Percentiles rank a stretch among this genome's conserved stretches.
phyloP scores from a whole-genome alignment of 2,888 invertebrate genomes.

The Junonia oenone region DNA sequence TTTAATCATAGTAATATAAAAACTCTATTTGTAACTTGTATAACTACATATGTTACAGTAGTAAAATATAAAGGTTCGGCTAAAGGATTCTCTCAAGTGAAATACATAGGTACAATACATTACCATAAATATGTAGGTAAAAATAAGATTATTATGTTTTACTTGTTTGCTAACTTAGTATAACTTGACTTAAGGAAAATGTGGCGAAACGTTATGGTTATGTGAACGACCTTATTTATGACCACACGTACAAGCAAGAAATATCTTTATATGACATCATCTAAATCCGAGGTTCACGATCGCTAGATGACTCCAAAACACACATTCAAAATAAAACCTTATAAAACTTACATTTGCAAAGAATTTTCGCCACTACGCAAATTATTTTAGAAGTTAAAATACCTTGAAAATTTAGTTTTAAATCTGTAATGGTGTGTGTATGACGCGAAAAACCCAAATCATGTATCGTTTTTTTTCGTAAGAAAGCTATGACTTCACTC shows the following conservation, averaged over 20 bases:
- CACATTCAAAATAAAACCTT: neutral
- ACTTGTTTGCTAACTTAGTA: neutral
- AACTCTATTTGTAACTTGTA: too few relatives aligned
- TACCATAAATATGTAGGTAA: too few relatives aligned
- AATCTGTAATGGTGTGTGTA: too few relatives aligned
- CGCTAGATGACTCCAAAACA: slow-evolving; percentile 40
- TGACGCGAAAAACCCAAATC: neutral
- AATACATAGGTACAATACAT: too few relatives aligned
- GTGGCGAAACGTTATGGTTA: slow-evolving; percentile 13
- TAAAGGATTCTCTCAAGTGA: too few relatives aligned
- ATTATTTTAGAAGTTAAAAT: neutral
- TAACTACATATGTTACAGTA: too few relatives aligned
- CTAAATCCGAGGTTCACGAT: slow-evolving; percentile 30
- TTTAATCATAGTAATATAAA: too few relatives aligned
- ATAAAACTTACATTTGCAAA: neutral
- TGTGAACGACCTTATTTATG: slow-evolving; percentile 32
- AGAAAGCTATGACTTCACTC: neutral
- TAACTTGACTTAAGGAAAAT: neutral
- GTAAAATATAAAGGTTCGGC: too few relatives aligned
- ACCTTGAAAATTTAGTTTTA: neutral
- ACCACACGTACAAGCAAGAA: slow-evolving; percentile 16
- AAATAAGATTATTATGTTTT: too few relatives aligned
- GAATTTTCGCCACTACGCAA: neutral
- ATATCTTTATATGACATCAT: slow-evolving; percentile 40
- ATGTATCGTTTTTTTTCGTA: neutral